Percentiles rank a stretch among this genome's conserved stretches.
phyloP scores from a whole-genome alignment of 1,140 invertebrate genomes.

The Eupeodes corollae region DNA sequence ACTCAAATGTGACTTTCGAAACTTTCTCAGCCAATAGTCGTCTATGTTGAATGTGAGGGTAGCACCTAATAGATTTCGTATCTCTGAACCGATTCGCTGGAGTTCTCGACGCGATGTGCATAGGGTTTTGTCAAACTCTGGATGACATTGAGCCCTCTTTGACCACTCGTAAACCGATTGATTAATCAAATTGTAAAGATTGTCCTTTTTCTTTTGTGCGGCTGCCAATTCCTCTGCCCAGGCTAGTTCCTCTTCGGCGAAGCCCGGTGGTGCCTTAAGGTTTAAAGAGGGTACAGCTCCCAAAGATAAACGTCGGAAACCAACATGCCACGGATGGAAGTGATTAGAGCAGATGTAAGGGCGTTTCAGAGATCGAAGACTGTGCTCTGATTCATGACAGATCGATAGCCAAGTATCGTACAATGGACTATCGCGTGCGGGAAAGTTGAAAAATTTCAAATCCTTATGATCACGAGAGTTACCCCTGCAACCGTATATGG shows the following conservation, averaged over 20 bases:
- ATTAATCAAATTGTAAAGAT: slow-evolving; percentile 33
- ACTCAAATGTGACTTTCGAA: slow-evolving; percentile 22
- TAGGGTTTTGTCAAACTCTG: slow-evolving; percentile 28
- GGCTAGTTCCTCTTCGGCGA: slow-evolving; percentile 29
- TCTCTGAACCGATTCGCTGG: slow-evolving; percentile 31
- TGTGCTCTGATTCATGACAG: slow-evolving; percentile 26
- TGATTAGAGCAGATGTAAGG: slow-evolving; percentile 30
- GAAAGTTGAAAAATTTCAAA: slow-evolving; percentile 34
- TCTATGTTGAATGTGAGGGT: slow-evolving; percentile 23
- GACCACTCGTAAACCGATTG: slow-evolving; percentile 33
- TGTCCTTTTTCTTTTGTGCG: slow-evolving; percentile 13
- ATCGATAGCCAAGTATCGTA: slow-evolving; percentile 32
- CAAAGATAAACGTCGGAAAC: slow-evolving; percentile 22
- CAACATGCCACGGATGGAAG: slow-evolving; percentile 28
- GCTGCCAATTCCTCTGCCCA: slow-evolving; percentile 30
- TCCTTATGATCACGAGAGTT: slow-evolving; percentile 30
- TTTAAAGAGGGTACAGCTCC: slow-evolving; percentile 26
- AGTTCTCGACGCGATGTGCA: slow-evolving; percentile 29
- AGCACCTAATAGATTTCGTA: slow-evolving; percentile 25
- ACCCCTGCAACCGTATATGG: slow-evolving; percentile 30
- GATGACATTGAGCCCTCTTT: slow-evolving; percentile 30
- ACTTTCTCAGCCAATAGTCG: slow-evolving; percentile 33
- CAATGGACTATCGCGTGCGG: slow-evolving; percentile 28
- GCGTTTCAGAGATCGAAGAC: slow-evolving; percentile 31
- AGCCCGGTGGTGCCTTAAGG: slow-evolving; percentile 26